Evolutionary conservation across 2,113 vertebrate genomes (phyloP), one percentile per base, ranked within the genome.

Genomic region (Uria aalge): DNA sequence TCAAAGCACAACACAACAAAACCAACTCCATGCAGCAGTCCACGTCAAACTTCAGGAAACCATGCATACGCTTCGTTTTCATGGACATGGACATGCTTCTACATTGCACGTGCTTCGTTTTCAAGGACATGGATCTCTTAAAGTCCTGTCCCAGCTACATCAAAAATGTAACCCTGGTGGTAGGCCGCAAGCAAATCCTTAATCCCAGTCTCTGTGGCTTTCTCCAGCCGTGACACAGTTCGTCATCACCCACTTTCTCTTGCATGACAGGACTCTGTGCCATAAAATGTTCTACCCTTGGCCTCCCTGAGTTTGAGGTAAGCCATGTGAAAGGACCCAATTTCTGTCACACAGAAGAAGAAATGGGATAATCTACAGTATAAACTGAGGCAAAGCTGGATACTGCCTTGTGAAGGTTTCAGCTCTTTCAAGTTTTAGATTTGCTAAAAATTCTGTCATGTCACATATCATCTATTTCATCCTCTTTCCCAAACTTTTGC

Each of bases 401-500:
- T 68, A 68, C 19, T 0, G 27, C 38, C 40, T 64, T 53, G 60
- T 60, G 38, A 92, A 16, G 32, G 40, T 82, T 96, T 88, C 53
- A 91, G 32, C 12, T 73, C 48, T 86, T 81, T 71, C 48, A 66
- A 89, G 53, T 87, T 89, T 92, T 64, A 87, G 43, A 87, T 91
- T 81, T 94, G 71, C 40, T 94, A 94, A 95, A 90, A 87, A 91
- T 56, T 88, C 88, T 96, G 80, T 89, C 79, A 81, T 87, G 69
- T 91, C 76, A 86, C 66, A 64, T 84, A 47, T 85, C 76, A 92
- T 87, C 36, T 81, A 92, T 64, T 88, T 88, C 56, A 86, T 74
- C 47, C 76, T 71, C 34, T 89, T 94, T 74, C 62, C 29, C 60
- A 94, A 95, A 94, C 57, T 82, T 88, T 87, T 85, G 74, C 83